phyloP scores from a whole-genome alignment of 2,113 vertebrate species.

The Tringa solitaria region DNA sequence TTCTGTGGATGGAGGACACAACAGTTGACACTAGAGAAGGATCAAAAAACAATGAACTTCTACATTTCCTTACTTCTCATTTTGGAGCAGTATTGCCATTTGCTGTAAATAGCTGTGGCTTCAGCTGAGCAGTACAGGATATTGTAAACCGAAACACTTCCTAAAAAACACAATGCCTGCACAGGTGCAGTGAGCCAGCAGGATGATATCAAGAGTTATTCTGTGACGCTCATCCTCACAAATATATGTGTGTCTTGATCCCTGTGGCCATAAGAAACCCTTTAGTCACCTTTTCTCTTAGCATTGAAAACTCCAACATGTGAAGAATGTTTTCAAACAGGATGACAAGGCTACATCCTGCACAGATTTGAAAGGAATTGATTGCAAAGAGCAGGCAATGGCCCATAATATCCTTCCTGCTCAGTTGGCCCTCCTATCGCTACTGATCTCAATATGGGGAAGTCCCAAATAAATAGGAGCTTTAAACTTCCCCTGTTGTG shows the following conservation, averaged over 20 bases:
- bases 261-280: neutral
- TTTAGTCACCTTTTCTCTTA: constrained; percentile 10
- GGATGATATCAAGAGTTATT: constrained; percentile 12
- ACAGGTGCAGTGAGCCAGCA: constrained; percentile 49
- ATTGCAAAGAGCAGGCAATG: constrained; percentile 12
- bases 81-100: neutral
- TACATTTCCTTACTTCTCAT: neutral
- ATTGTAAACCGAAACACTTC: constrained; percentile 49
- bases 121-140: constrained; percentile 39
- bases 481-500: constrained; percentile 32
- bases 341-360: constrained; percentile 52
- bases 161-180: constrained; percentile 52
- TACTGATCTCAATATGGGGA: constrained; percentile 37
- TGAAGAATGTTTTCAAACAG: constrained; percentile 21
- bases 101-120: constrained; percentile 37
- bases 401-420: constrained; percentile 49
- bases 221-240: constrained; percentile 43
- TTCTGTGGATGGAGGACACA: neutral
- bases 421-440: neutral
- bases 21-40: neutral
- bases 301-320: neutral
- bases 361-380: constrained; percentile 10
- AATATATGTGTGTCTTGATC: constrained; percentile 6
- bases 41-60: neutral
- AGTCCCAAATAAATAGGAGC: constrained; percentile 54